These are phyloP conservation scores for Scomber japonicus DNA, from an alignment of 2,113 vertebrate species.

Conservation along the genomic window DNA sequence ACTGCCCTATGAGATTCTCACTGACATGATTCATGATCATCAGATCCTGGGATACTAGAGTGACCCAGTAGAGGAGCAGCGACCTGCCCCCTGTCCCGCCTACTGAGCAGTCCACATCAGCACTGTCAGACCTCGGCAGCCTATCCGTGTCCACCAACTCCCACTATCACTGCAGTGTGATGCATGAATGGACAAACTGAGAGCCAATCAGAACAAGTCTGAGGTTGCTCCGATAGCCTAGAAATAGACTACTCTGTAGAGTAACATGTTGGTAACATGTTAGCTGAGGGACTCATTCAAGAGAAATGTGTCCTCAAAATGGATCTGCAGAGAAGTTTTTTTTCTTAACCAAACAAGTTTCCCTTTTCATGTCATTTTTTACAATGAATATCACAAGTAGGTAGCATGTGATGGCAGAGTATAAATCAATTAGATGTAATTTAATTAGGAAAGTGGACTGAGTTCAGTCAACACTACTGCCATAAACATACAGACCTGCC, in stretches of 20 bases:
- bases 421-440: constrained; percentile 16
- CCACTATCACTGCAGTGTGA: constrained; percentile 44
- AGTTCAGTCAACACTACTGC: constrained; percentile 7
- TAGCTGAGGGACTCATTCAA: constrained; percentile 3
- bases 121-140: constrained; percentile 68
- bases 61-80: constrained; percentile 15
- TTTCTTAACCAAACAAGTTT: not conserved
- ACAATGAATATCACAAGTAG: not conserved
- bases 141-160: constrained; percentile 79
- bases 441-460: not conserved
- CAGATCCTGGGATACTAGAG: constrained; percentile 23
- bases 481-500: not conserved
- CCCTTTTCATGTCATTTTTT: not conserved
- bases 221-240: constrained; percentile 52
- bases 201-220: constrained; percentile 69
- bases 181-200: constrained; percentile 68
- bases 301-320: not conserved
- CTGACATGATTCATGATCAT: constrained; percentile 4
- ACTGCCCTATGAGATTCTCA: not conserved
- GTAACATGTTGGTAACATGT: constrained; percentile 42
- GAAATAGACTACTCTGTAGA: constrained; percentile 65
- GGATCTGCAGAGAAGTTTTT: not conserved
- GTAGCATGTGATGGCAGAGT: not conserved
- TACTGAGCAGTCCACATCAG: constrained; percentile 80
- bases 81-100: constrained; percentile 60